Evolutionary conservation across 2,797 vertebrate species (phyloP).

Genomic region (Urophycis tenuis): DNA sequence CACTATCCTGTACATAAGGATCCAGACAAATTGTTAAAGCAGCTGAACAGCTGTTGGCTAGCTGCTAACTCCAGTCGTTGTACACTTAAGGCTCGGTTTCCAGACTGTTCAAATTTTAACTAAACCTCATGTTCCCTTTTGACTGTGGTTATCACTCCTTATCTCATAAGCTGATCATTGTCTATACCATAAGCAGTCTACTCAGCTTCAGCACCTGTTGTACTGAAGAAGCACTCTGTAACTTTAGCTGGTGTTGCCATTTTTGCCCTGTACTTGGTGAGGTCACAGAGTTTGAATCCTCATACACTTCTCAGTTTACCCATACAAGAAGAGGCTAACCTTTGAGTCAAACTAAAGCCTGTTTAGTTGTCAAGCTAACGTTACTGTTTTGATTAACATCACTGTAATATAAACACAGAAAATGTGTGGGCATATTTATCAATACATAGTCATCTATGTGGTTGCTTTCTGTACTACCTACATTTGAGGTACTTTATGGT

Average conservation of each 20-base stretch:
- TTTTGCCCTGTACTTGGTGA: background rate
- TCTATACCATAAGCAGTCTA: background rate
- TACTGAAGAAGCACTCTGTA: background rate
- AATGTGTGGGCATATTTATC: background rate
- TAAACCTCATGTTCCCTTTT: background rate
- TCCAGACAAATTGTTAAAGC: background rate
- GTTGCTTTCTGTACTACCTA: background rate
- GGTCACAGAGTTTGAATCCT: conserved; percentile 3
- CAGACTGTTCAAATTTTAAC: background rate
- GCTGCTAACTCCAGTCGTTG: background rate
- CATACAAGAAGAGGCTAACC: background rate
- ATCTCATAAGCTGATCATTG: background rate
- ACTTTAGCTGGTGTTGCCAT: background rate
- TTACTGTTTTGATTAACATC: background rate
- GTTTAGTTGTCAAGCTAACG: background rate
- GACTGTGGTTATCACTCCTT: background rate
- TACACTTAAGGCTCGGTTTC: background rate
- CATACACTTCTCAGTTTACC: background rate
- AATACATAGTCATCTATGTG: background rate
- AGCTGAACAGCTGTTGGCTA: conserved; percentile 4
- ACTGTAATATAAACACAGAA: background rate
- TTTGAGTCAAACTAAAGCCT: background rate
- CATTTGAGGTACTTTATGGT: background rate
- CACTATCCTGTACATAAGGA: background rate
- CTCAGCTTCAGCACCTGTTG: background rate